Evolutionary conservation across 2,888 invertebrate species (phyloP), one percentile per base, ranked within the genome.

Genomic region (Lochmaea capreae): DNA sequence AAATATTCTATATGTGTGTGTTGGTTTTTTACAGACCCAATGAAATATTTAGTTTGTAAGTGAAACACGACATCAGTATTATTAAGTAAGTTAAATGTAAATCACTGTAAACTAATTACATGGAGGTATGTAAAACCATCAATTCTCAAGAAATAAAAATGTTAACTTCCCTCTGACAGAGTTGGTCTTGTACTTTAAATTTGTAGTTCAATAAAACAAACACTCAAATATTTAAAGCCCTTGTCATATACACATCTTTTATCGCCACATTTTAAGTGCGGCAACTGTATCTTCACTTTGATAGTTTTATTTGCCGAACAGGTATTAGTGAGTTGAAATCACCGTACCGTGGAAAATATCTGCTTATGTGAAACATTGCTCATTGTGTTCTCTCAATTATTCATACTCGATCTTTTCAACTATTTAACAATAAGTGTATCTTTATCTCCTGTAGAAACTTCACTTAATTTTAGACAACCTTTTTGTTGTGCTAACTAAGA

Each of bases 391-490:
- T 33, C n/a, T 49, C 49, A 66, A 52, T 54, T 54, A 66, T 66
- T 22, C 46, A 61, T 62, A 69, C 57, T 71, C 26, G 16, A 69
- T 59, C 71, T 67, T 62, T 59, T 74, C 58, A 67, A 58, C 63
- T 52, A 14, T 67, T 65, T 57, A 72, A 72, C 68, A 74, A 68
- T 72, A 74, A 75, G 67, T 62, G 14, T 46, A 39, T 66, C 43
- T 67, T 72, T 68, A 68, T 72, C 68, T 54, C 46, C 58, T 61
- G 65, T 61, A 75, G 62, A 71, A 71, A 65, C 65, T 68, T 63
- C 68, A 68, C 68, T 65, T 68, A 49, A 68, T 49, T 68, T 39
- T 57, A 68, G 46, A 49, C 61, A 39, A 46, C 52, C 62, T 69
- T 71, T 54, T 65, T 75, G 69, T 69, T 72, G 67, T 46, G 9